phyloP scores from a whole-genome alignment of 2,888 invertebrate genomes.

The Platycheirus rosarum region DNA sequence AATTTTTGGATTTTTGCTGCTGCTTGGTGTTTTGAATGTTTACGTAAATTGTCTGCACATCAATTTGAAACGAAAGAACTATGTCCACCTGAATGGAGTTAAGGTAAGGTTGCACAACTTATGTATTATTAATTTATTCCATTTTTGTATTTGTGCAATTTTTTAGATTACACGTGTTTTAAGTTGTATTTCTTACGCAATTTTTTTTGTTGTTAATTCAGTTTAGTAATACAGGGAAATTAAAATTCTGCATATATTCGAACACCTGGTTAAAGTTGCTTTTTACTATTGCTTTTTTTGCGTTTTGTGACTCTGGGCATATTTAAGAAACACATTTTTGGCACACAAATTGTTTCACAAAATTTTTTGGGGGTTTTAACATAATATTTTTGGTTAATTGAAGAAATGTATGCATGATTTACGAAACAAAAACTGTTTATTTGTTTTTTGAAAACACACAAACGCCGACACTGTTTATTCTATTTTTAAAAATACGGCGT shows the following conservation, averaged over 20 bases:
- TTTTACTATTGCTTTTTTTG: too few species aligned
- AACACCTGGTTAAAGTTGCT: constrained; percentile 57
- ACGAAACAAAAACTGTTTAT: constrained; percentile 5
- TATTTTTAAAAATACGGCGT: constrained; percentile 47
- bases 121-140: not conserved
- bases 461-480: not conserved
- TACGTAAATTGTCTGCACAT: constrained; percentile 77
- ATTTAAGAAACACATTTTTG: not conserved
- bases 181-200: constrained; percentile 27
- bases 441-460: constrained; percentile 22
- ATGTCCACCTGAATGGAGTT: constrained; percentile 80
- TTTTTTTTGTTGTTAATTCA: constrained; percentile 11
- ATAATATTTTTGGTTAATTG: not conserved
- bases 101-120: constrained; percentile 77
- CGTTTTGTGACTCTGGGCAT: too few species aligned
- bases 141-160: constrained; percentile 1
- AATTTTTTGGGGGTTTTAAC: not conserved
- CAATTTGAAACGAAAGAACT: constrained; percentile 80
- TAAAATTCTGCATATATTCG: constrained; percentile 5
- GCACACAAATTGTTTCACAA: not conserved
- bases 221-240: constrained; percentile 39
- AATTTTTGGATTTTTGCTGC: constrained; percentile 67
- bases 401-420: not conserved
- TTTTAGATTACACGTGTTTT: constrained; percentile 42
- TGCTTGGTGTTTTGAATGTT: constrained; percentile 64